Evolutionary conservation across 2,113 vertebrate genomes (phyloP), one percentile per base, ranked within the genome.

Genomic region (Calonectris borealis): DNA sequence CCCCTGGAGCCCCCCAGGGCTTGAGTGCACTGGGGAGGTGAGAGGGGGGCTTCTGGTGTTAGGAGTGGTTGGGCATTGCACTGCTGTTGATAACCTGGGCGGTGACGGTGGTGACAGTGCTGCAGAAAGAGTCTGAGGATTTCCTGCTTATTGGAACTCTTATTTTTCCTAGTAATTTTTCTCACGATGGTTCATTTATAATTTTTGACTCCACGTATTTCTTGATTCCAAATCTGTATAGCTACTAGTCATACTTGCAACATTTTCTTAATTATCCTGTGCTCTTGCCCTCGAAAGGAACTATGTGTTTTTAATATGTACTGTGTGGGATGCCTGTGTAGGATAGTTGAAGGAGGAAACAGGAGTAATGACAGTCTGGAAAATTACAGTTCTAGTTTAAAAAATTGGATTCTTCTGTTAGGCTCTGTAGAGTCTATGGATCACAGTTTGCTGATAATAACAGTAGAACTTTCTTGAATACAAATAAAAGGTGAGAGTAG

Each of bases 91-190:
- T 80, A 46, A 58, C 31, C 8, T 44, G 55, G 29, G 26, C 13
- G 4, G 72, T 62, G 68, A 46, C 2, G 0, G 58, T 24, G 29
- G 15, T 49, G 42, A 32, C 27, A 0, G 1, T 20, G n/a, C 24
- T 65, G 8, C 57, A 66, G 17, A n/a, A 18, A n/a, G 13, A 34
- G 34, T 31, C 44, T 25, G 48, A 54, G 31, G 36, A 18, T 52
- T 48, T 75, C 70, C 70, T 83, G 31, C 54, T 76, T 42, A 18
- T 16, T 42, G 57, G 11, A 71, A 24, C 18, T 88, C 31, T 40
- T 54, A 13, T 25, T 86, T 86, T 83, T 61, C 42, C 38, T 82
- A 40, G 13, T 40, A 6, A 0, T 84, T 90, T 82, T 95, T 55
- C 36, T 87, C 40, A 69, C n/a, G 21, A 40, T 84, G 19, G 9